Conservation (phyloP, 2,888 invertebrate species). For the Blastobasis adustella region DNA sequence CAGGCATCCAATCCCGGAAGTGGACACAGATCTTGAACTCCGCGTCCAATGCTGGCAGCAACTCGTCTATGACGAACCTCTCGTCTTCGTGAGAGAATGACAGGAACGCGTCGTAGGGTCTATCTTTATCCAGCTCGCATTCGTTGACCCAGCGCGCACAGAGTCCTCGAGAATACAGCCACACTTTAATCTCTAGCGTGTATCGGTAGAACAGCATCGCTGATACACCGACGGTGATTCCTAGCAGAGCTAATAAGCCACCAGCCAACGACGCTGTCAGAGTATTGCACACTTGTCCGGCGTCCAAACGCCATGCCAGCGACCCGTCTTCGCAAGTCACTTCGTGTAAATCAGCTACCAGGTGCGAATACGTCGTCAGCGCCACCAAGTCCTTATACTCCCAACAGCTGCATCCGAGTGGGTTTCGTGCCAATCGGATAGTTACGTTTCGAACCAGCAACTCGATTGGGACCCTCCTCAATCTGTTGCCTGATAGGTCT, state of each 20-base stretch:
- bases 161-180: conserved; percentile 15
- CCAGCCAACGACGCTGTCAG: conserved; percentile 13
- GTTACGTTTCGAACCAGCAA: conserved; percentile 7
- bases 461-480: conserved; percentile 11
- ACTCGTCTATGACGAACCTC: conserved; percentile 77
- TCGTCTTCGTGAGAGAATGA: conserved; percentile 87
- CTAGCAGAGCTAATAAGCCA: conserved; percentile 10
- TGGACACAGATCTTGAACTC: conserved; percentile 78
- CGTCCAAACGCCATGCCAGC: conserved; percentile 8
- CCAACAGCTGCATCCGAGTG: conserved; percentile 21
- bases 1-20: conserved; percentile 82
- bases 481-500: conserved; percentile 17
- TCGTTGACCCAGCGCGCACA: conserved; percentile 15
- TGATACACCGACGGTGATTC: conserved; percentile 3
- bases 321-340: conserved; percentile 16
- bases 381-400: conserved; percentile 8
- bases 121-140: conserved; percentile 20
- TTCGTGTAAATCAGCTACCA: conserved; percentile 14
- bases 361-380: conserved; percentile 2
- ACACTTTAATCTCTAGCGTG: conserved; percentile 18
- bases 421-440: conserved; percentile 19
- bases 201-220: conserved; percentile 15
- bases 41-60: conserved; percentile 81
- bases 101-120: conserved; percentile 84
- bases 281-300: conserved; percentile 20